These are phyloP conservation scores for Perithous albicinctus DNA, from an alignment of 2,888 invertebrate genomes.

Conservation along the genomic window DNA sequence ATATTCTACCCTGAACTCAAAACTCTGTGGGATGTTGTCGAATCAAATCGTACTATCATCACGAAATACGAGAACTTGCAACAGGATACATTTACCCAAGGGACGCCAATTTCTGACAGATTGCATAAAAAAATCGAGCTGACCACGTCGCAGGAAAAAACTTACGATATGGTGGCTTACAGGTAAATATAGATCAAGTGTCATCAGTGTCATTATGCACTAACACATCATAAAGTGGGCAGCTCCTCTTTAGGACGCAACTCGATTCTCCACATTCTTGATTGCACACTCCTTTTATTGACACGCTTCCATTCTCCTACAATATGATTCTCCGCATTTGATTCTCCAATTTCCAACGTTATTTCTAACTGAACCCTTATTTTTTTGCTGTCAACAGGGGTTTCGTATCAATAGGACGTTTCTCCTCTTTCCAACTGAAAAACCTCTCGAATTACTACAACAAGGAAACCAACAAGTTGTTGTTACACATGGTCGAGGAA, in stretches of 20 bases:
- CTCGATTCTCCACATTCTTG: too few relatives aligned
- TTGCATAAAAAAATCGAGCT: conserved; percentile 51
- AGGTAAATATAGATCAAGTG: conserved; percentile 30
- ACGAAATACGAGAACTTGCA: conserved; percentile 76
- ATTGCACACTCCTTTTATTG: too few relatives aligned
- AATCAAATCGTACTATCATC: conserved; percentile 69
- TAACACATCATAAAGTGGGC: too few relatives aligned
- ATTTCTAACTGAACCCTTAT: background rate
- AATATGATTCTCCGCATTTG: too few relatives aligned
- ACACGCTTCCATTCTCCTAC: too few relatives aligned
- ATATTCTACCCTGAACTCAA: conserved; percentile 72
- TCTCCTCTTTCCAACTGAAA: conserved; percentile 61
- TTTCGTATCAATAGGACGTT: conserved; percentile 67
- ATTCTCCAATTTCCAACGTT: background rate
- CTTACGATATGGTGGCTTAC: conserved; percentile 67
- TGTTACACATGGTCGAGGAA: conserved; percentile 73
- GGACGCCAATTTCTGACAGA: conserved; percentile 44
- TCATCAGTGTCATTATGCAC: background rate
- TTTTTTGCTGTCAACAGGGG: conserved; percentile 8
- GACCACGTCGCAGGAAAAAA: conserved; percentile 28
- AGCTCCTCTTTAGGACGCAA: too few relatives aligned
- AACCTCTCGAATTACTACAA: conserved; percentile 69
- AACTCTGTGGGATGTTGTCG: conserved; percentile 72
- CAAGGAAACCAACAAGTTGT: conserved; percentile 61
- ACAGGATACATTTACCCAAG: conserved; percentile 58